These are phyloP conservation scores for Neopelma chrysocephalum DNA, from an alignment of 2,797 vertebrate species.

Conservation along the genomic window DNA sequence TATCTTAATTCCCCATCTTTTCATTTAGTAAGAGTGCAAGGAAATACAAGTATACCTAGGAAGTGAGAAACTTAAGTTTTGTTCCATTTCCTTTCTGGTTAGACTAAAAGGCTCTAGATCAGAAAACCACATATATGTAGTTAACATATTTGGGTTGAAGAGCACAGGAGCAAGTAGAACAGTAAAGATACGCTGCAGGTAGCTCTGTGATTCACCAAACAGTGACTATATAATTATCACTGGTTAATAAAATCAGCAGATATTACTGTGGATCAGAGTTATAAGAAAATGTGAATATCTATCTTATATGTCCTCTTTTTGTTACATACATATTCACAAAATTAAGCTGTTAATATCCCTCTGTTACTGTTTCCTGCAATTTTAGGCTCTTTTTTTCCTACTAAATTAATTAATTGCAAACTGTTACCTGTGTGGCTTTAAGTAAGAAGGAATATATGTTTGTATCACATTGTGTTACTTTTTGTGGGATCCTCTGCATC, in stretches of 20 bases:
- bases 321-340: not conserved
- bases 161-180: not conserved
- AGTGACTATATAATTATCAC: not conserved
- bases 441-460: not conserved
- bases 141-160: not conserved
- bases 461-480: not conserved
- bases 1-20: not conserved
- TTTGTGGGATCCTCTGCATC: slow-evolving; percentile 13
- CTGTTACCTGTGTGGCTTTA: not conserved
- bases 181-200: not conserved
- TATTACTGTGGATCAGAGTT: not conserved
- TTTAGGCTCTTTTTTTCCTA: not conserved
- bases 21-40: not conserved
- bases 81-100: not conserved
- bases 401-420: not conserved
- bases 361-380: not conserved
- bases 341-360: not conserved
- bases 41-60: not conserved
- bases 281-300: not conserved
- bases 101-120: not conserved
- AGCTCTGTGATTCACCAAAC: not conserved
- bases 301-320: not conserved
- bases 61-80: not conserved
- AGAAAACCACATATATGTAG: not conserved
- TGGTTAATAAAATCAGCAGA: not conserved